A percentile compares a stretch with the other conserved stretches of the same genome.
These are phyloP conservation scores for Melipona bicolor DNA, from an alignment of 2,888 invertebrate species.

Conservation along the genomic window DNA sequence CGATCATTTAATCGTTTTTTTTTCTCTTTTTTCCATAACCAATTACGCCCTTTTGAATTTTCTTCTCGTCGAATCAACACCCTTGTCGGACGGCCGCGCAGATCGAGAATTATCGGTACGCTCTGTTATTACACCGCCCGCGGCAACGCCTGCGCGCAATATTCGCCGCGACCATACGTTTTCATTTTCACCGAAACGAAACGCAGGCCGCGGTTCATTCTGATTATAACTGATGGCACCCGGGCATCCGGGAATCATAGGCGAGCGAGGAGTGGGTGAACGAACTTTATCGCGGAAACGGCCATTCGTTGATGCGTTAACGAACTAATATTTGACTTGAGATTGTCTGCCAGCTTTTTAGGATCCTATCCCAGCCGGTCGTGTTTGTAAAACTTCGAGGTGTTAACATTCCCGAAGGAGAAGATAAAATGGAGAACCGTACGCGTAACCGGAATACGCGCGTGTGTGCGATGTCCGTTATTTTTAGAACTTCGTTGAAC, in stretches of 20 bases:
- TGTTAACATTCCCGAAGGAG: slow-evolving; percentile 36
- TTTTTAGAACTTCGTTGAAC: not conserved
- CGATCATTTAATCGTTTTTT: slow-evolving; percentile 5
- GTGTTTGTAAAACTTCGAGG: slow-evolving; percentile 38
- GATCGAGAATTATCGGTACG: slow-evolving; percentile 15
- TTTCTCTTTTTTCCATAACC: not conserved
- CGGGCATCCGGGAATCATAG: not conserved
- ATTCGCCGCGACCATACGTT: slow-evolving; percentile 9
- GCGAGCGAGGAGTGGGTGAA: slow-evolving; percentile 50
- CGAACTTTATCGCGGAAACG: slow-evolving; percentile 60
- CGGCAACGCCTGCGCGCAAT: not conserved
- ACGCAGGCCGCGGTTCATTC: not conserved
- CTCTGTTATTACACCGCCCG: slow-evolving; percentile 6
- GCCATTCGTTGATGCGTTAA: slow-evolving; percentile 35
- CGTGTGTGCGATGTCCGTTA: not conserved
- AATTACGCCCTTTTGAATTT: not conserved
- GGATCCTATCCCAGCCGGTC: slow-evolving; percentile 12
- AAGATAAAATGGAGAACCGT: slow-evolving; percentile 28
- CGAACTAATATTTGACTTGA: slow-evolving; percentile 63
- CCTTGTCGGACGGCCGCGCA: not conserved
- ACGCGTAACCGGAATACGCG: slow-evolving; percentile 16
- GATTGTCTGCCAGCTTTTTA: slow-evolving; percentile 41
- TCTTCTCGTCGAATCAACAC: slow-evolving; percentile 1
- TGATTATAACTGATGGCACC: not conserved
- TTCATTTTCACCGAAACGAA: slow-evolving; percentile 24